phyloP scores from a whole-genome alignment of 2,797 vertebrate genomes.

The Martes flavigula region DNA sequence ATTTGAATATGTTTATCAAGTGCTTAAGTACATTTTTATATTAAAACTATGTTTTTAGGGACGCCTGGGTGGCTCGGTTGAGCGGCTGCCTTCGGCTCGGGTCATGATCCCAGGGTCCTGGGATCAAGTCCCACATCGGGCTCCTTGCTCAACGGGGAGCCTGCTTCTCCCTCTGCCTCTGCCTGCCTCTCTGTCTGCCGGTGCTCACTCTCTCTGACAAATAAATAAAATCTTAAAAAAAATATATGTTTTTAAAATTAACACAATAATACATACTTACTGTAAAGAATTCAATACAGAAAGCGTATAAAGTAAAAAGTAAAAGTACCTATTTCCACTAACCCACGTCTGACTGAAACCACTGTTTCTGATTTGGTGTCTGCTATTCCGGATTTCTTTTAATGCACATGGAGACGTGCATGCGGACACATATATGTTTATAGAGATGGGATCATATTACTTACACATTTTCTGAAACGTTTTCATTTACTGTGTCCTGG shows the following conservation, averaged over 20 bases:
- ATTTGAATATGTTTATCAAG: not conserved
- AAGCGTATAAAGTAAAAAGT: not conserved
- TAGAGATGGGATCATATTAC: not conserved
- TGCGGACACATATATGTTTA: not conserved
- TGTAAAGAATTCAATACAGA: not conserved
- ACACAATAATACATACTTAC: not conserved
- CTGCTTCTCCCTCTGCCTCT: too few species aligned
- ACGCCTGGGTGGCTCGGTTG: too few species aligned
- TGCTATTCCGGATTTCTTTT: not conserved
- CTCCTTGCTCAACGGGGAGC: too few species aligned
- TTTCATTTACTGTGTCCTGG: not conserved
- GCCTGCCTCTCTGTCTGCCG: too few species aligned
- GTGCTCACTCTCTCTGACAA: too few species aligned
- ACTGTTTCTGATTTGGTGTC: not conserved
- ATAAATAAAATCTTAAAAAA: too few species aligned
- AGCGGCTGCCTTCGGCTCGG: too few species aligned
- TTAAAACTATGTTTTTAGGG: not conserved
- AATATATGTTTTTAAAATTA: not conserved
- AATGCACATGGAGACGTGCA: not conserved
- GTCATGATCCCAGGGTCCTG: too few species aligned
- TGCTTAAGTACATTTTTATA: not conserved
- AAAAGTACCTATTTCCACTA: not conserved
- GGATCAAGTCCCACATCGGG: too few species aligned
- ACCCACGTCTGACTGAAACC: not conserved
- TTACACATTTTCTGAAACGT: not conserved